Evolutionary conservation across 2,113 vertebrate genomes (phyloP).

Genomic region (Thalassoma bifasciatum): DNA sequence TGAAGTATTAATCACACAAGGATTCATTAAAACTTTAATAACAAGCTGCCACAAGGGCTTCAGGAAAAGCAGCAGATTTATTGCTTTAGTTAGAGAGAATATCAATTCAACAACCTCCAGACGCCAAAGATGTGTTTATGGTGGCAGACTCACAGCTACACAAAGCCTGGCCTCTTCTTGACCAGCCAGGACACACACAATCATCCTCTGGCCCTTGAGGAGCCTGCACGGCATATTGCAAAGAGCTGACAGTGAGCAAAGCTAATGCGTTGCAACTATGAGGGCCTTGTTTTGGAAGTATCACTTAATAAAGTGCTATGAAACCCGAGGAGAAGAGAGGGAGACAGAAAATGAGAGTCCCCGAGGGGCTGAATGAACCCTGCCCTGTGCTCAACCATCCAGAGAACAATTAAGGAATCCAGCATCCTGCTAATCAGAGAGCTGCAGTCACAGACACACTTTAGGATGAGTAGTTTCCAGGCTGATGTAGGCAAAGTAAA

Average conservation of each 20-base stretch:
- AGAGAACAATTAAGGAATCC: constrained; percentile 30
- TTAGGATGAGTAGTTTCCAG: neutral
- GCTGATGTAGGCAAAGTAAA: neutral
- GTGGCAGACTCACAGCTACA: constrained; percentile 51
- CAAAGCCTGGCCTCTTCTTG: constrained; percentile 75
- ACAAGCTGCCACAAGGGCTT: constrained; percentile 29
- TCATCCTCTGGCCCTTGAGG: constrained; percentile 59
- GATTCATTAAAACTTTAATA: constrained; percentile 62
- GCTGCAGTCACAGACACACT: neutral
- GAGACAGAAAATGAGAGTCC: constrained; percentile 22
- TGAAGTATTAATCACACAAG: constrained; percentile 43
- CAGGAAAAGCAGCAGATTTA: constrained; percentile 33
- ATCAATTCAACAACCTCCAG: constrained; percentile 61
- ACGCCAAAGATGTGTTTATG: constrained; percentile 59
- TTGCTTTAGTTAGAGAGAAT: constrained; percentile 48
- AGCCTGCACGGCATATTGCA: constrained; percentile 72
- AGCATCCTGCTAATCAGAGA: neutral
- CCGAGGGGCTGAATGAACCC: constrained; percentile 24
- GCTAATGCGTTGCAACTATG: constrained; percentile 64
- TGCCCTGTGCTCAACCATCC: constrained; percentile 58
- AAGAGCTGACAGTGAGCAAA: constrained; percentile 78
- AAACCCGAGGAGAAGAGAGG: constrained; percentile 68
- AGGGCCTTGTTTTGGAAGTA: constrained; percentile 70
- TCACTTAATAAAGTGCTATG: constrained; percentile 73
- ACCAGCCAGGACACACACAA: constrained; percentile 65